Conservation (phyloP, 2,797 vertebrate genomes). For the Meriones psammophilus region DNA sequence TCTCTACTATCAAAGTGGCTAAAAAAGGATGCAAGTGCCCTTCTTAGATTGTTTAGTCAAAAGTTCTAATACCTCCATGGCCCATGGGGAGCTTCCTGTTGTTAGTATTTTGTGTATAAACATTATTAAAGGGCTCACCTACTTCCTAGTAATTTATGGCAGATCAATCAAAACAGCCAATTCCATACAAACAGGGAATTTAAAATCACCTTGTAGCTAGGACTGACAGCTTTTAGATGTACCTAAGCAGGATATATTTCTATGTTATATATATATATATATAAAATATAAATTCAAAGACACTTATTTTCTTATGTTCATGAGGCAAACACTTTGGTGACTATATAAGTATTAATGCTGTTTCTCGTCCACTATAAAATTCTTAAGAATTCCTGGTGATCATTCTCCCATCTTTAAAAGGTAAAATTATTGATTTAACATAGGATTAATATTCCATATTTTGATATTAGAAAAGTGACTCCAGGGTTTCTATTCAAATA, state of each 20-base stretch:
- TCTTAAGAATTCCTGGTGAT: background rate
- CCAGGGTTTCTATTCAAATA: slow-evolving; percentile 2
- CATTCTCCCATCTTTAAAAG: background rate
- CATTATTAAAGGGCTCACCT: background rate
- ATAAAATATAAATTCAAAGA: background rate
- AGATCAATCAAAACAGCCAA: background rate
- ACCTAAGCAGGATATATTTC: background rate
- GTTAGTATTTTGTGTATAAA: background rate
- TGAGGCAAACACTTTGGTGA: background rate
- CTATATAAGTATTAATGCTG: background rate
- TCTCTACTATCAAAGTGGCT: background rate
- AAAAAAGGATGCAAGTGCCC: background rate
- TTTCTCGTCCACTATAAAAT: background rate
- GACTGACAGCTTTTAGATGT: background rate
- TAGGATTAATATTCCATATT: background rate
- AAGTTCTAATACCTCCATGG: background rate
- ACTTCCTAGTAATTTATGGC: background rate
- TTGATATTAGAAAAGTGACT: background rate
- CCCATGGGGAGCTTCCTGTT: slow-evolving; percentile 7
- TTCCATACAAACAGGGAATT: background rate
- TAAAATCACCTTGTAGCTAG: background rate
- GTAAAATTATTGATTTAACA: slow-evolving; percentile 6
- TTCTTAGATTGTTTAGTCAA: slow-evolving; percentile 50
- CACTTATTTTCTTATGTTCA: background rate
- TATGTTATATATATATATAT: background rate